phyloP scores from a whole-genome alignment of 2,888 invertebrate genomes.

The Rhogogaster chlorosoma region DNA sequence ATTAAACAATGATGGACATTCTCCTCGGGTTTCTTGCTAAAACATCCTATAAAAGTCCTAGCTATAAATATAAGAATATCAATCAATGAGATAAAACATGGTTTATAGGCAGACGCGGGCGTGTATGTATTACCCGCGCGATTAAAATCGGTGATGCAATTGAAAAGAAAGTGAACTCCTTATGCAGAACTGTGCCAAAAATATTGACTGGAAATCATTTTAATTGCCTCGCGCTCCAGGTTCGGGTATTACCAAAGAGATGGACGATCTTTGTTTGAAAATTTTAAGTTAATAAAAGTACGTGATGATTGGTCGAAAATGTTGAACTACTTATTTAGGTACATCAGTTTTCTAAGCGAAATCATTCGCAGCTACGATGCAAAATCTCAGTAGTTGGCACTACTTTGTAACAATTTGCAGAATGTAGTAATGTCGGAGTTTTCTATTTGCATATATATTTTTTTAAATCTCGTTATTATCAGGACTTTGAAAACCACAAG shows the following conservation, averaged over 20 bases:
- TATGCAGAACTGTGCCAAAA: background rate
- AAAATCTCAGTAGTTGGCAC: constrained; percentile 11
- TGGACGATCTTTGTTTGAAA: background rate
- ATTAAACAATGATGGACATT: constrained; percentile 18
- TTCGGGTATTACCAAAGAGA: background rate
- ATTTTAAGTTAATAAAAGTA: background rate
- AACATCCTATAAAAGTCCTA: background rate
- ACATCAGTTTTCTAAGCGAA: background rate
- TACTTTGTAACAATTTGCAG: background rate
- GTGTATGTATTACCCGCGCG: background rate
- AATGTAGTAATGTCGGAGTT: background rate
- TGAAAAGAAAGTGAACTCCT: constrained; percentile 9
- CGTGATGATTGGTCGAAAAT: background rate
- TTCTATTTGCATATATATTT: constrained; percentile 9
- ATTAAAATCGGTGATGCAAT: constrained; percentile 1
- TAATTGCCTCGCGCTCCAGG: background rate
- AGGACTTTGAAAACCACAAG: constrained; percentile 13
- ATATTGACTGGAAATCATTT: background rate
- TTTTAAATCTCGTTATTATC: background rate
- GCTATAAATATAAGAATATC: background rate
- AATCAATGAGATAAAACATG: constrained; percentile 1
- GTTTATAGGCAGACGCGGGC: background rate
- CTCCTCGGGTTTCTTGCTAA: background rate
- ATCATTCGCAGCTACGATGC: background rate
- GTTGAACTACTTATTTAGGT: too few species aligned